Percentiles rank a stretch among this genome's conserved stretches.
phyloP scores from a whole-genome alignment of 2,888 invertebrate species.

The Eupithecia inturbata region DNA sequence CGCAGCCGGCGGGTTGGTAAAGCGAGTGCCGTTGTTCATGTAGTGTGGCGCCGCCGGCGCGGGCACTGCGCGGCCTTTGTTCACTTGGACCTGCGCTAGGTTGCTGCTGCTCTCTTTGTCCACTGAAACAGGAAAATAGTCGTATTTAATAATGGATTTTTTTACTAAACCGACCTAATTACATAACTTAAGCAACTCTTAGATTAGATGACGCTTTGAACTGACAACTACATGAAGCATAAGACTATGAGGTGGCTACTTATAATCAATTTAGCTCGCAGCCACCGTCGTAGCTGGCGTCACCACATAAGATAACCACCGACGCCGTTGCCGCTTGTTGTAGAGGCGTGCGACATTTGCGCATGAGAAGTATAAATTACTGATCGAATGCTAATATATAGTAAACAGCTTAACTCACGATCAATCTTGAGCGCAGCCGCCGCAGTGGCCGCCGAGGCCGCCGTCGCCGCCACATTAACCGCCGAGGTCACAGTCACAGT shows the following conservation, averaged over 20 bases:
- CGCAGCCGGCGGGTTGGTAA: conserved; percentile 37
- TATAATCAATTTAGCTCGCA: not conserved
- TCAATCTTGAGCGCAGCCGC: conserved; percentile 49
- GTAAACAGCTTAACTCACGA: conserved; percentile 46
- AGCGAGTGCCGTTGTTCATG: conserved; percentile 77
- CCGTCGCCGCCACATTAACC: conserved; percentile 48
- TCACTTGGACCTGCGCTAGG: conserved; percentile 76
- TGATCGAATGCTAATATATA: not conserved
- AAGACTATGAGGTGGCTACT: not conserved
- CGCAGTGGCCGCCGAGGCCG: conserved; percentile 35
- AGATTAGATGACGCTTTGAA: not conserved
- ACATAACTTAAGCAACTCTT: not conserved
- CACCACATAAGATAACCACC: not conserved
- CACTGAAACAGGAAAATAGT: conserved; percentile 49
- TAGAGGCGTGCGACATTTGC: conserved; percentile 89
- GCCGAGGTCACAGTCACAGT: conserved; percentile 28
- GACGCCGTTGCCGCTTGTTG: not conserved
- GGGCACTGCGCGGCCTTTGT: conserved; percentile 78
- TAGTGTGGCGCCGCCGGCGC: conserved; percentile 75
- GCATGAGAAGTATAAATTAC: conserved; percentile 87
- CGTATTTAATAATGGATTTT: not conserved
- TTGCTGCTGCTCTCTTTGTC: conserved; percentile 72
- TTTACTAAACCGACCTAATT: not conserved
- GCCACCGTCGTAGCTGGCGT: not conserved
- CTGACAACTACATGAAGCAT: not conserved